Evolutionary conservation across 1,140 invertebrate species (phyloP), one percentile per base, ranked within the genome.

Genomic region (Nymphalis io): DNA sequence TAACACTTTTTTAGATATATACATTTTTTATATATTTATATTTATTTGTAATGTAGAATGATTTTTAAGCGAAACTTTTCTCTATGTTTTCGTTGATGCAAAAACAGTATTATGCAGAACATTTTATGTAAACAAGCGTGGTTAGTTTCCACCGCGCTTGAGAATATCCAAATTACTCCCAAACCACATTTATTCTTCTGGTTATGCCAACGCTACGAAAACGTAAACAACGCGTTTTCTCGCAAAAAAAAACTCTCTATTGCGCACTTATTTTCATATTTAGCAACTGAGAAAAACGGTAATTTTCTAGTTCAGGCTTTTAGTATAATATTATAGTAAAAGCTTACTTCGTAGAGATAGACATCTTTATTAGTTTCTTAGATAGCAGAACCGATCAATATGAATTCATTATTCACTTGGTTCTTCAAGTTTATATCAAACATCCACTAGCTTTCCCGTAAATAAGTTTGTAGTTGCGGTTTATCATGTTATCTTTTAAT

Each of bases 371-470:
- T 60, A 46, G 40, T 46, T 44, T 60, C 40, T 42, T 44, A 1
- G 40, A 44, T 20, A 5, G 10, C 48, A n/a, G 48, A 20, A 20
- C 20, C 16, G 39, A 60, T 57, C 53, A 39, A 60, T 39, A 60
- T 42, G 40, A 44, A 63, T 57, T 69, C 53, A 33, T 73, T 57
- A 70, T 73, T 73, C 61, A 42, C 53, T 44, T 58, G 60, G 76
- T 61, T 81, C 74, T 68, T 70, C 69, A 68, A 79, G 72, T 81
- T 74, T 76, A 74, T 62, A 61, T 69, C 51, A 42, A 69, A 53
- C 57, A 55, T 59, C 46, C 16, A 53, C 60, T 68, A 73, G 76
- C 70, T 73, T 72, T 78, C 63, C 74, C 65, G 66, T 72, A 81
- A 81, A 84, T 81, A 81, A 75, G 70, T 67, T 71, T 68, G 64